Conservation (phyloP, 2,113 vertebrate genomes). For the Trematocara marginatum region DNA sequence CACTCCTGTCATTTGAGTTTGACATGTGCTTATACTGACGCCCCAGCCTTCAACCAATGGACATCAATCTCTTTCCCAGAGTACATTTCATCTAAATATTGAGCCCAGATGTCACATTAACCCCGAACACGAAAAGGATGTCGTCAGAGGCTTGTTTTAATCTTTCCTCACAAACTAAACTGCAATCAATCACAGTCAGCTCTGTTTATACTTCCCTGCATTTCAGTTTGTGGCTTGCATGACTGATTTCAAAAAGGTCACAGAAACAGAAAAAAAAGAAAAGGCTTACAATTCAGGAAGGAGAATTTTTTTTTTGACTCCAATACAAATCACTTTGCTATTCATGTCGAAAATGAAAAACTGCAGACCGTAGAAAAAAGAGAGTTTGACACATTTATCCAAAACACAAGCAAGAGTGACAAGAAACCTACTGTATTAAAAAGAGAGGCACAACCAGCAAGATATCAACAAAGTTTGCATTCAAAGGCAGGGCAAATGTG, state of each 20-base stretch:
- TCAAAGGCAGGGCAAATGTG: background rate
- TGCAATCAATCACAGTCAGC: background rate
- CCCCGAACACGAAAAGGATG: background rate
- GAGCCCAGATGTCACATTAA: background rate
- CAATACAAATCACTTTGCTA: background rate
- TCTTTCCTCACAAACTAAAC: background rate
- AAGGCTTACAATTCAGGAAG: background rate
- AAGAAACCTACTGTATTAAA: background rate
- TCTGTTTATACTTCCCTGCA: background rate
- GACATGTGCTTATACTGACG: rapidly evolving
- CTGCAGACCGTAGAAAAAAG: background rate
- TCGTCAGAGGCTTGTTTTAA: background rate
- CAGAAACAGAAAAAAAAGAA: background rate
- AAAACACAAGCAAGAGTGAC: background rate
- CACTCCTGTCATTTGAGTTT: background rate
- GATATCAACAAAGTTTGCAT: background rate
- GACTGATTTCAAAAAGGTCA: background rate
- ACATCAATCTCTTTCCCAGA: background rate
- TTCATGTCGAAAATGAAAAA: background rate
- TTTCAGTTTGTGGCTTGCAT: background rate
- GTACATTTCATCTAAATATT: background rate
- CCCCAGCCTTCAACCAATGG: background rate
- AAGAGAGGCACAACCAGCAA: background rate
- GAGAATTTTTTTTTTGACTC: background rate
- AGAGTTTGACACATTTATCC: background rate